Base-by-base conservation (phyloP, 2,113 vertebrate genomes). In the Colistium nudipinnis region DNA sequence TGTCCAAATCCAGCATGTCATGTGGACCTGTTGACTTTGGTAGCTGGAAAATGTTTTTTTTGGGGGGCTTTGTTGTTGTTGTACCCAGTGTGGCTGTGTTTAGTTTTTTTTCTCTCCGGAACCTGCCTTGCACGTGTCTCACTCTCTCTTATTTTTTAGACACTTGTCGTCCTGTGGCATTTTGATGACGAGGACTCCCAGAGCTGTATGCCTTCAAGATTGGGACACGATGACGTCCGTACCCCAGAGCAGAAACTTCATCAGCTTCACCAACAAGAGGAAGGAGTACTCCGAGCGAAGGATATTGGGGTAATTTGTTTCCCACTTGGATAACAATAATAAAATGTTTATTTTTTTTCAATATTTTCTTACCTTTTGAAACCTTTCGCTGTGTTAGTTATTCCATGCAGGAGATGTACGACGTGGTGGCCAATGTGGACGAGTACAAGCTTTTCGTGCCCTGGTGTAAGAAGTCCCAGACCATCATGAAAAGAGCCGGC, bases 371-470 rank as follows among this genome's bases (percentile, higher is more conserved):
- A 62, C 63, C n/a, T 24, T 16, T 54, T 0, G 0, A 1, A 7
- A 28, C 4, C 1, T 67, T 68, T n/a, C n/a, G 17, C 8, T 47
- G 4, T 62, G 17, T 2, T 33, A 98, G 97, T 73, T 98, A 92
- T 80, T 96, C 97, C 28, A 98, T 98, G 96, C 95, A 94, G 91
- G 96, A 98, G 85, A 98, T 98, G 96, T 98, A 93, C 4, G 95
- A 96, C 1, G 95, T 98, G 25, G 97, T 98, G 43, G 85, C 96
- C 82, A 97, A 96, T 4, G 95, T 98, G 35, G 95, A 98, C n/a
- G 96, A 98, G 6, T 98, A 98, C 86, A 95, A 95, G 44, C 86
- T 88, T 71, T 98, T 98, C 48, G 96, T 98, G 60, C 97, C 97
- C 2, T 98, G 96, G 96, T 98, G 97, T 87, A 97, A 97, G 91